Evolutionary conservation across 2,113 vertebrate species (phyloP).

Genomic region (Podarcis cretensis): DNA sequence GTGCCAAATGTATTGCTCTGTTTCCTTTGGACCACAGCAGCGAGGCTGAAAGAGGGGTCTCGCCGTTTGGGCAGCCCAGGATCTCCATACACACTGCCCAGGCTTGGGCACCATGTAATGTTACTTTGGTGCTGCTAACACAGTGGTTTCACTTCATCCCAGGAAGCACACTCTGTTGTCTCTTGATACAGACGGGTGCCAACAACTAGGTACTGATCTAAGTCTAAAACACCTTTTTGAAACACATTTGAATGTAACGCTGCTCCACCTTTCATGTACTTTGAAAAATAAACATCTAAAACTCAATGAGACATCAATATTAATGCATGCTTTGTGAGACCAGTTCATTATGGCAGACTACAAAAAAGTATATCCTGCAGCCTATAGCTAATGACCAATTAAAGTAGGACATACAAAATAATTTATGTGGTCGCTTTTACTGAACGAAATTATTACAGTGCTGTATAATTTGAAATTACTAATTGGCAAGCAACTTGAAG

Average conservation of each 20-base stretch:
- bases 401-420: neutral
- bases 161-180: no score
- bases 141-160: no score
- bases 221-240: constrained; percentile 31
- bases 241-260: constrained; percentile 41
- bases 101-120: no score
- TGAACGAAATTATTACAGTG: neutral
- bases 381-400: constrained; percentile 13
- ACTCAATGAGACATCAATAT: constrained; percentile 1
- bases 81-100: no score
- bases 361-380: constrained; percentile 37
- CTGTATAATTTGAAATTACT: constrained; percentile 8
- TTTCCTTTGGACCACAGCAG: no score
- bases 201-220: constrained; percentile 10
- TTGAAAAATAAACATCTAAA: neutral
- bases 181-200: no score
- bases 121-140: no score
- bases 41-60: no score
- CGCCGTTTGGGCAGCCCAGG: no score
- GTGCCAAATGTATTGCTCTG: no score
- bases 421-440: neutral
- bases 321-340: constrained; percentile 21
- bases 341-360: constrained; percentile 6
- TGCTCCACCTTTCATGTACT: constrained; percentile 22
- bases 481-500: neutral